These are phyloP conservation scores for Naja naja DNA, from an alignment of 2,113 vertebrate species.

Conservation along the genomic window DNA sequence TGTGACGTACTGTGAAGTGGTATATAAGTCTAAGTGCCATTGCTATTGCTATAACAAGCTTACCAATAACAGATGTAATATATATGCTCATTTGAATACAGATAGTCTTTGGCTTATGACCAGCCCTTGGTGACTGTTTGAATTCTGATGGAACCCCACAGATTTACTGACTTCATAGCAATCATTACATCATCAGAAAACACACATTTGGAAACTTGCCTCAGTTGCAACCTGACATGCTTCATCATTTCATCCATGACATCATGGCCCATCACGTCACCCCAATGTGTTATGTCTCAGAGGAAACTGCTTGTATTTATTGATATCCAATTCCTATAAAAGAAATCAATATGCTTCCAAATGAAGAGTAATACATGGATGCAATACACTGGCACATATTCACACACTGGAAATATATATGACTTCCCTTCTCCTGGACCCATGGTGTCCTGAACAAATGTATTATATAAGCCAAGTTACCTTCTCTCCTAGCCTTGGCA, in stretches of 20 bases:
- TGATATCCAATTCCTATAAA: not conserved
- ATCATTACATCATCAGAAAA: too few species aligned
- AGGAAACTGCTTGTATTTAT: not conserved
- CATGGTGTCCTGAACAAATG: conserved; percentile 33
- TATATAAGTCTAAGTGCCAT: too few species aligned
- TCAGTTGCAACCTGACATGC: not conserved
- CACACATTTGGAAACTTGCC: not conserved
- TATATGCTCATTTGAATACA: too few species aligned
- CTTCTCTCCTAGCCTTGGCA: not conserved
- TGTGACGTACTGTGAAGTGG: too few species aligned
- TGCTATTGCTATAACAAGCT: too few species aligned
- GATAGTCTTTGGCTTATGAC: too few species aligned
- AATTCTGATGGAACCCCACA: too few species aligned
- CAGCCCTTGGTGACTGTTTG: too few species aligned
- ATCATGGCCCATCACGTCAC: not conserved
- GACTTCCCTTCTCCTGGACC: conserved; percentile 41
- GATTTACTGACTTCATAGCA: not conserved
- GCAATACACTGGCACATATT: not conserved
- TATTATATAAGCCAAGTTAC: conserved; percentile 48
- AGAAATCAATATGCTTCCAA: not conserved
- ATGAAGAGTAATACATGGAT: not conserved
- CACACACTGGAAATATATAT: conserved; percentile 23
- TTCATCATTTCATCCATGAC: not conserved
- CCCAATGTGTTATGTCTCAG: not conserved
- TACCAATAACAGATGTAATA: too few species aligned